Evolutionary conservation across 2,797 vertebrate genomes (phyloP).

Genomic region (Tragopan temminckii): DNA sequence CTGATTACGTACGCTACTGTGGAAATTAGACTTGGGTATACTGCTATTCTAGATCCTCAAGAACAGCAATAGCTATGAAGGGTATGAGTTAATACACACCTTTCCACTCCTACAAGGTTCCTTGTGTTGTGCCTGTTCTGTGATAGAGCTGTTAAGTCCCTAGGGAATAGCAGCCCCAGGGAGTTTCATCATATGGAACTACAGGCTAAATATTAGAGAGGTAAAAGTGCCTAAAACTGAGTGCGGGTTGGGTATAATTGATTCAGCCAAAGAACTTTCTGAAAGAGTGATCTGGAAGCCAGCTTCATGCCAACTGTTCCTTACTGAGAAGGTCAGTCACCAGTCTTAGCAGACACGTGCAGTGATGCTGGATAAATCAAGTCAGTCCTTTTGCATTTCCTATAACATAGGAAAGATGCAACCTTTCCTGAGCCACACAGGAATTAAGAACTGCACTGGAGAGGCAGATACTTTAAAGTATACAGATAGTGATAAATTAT

Average conservation of each 20-base stretch:
- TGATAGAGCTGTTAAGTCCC: not conserved
- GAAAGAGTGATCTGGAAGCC: not conserved
- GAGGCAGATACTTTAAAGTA: not conserved
- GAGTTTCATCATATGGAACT: not conserved
- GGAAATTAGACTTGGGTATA: not conserved
- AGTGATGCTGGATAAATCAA: not conserved
- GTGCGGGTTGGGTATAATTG: not conserved
- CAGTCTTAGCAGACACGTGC: not conserved
- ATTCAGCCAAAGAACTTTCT: not conserved
- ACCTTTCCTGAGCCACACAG: not conserved
- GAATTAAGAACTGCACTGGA: not conserved
- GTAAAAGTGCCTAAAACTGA: not conserved
- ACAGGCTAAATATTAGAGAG: not conserved
- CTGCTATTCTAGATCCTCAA: too few species aligned
- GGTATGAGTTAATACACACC: not conserved
- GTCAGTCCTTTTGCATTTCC: not conserved
- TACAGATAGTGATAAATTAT: not conserved
- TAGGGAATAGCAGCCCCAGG: not conserved
- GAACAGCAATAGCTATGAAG: fast-evolving
- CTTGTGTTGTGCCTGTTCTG: not conserved
- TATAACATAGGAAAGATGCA: not conserved
- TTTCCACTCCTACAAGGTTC: not conserved
- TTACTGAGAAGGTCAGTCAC: not conserved
- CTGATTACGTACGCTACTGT: not conserved
- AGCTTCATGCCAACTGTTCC: not conserved